Base-by-base conservation (phyloP, 1,140 invertebrate species). In the Dreissena polymorpha region DNA sequence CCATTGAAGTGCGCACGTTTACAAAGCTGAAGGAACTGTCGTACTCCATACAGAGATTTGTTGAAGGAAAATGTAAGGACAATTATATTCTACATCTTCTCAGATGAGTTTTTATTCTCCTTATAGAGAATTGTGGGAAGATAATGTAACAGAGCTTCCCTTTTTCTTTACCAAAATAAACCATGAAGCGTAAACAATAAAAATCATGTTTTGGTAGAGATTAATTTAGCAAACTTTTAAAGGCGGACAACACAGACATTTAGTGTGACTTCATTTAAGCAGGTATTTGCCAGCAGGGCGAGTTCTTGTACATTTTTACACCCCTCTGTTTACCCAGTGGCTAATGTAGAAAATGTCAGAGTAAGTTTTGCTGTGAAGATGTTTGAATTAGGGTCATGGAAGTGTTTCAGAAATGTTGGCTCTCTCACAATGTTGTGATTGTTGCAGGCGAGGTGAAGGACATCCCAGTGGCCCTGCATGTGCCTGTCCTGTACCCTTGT, bases 1-100 rank as follows among this genome's bases (percentile, higher is more conserved):
- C 98, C 0, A 98, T 99, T 89, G 98, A 99, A 92, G 96, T 99
- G 39, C 94, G 98, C 80, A 98, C 97, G 21, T 88, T 90, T 57
- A 86, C 90, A 10, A 92, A 90, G 77, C 84, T 93, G 10, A 91
- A 92, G 89, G 91, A 92, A 12, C 60, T 92, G 39, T 77, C 89
- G 7, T 90, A 90, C 82, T 89, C 90, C 49, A 80, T 92, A 49
- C 89, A 92, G 73, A 90, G 86, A 83, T 86, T 88, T 85, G 87
- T 89, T 49, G 88, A 89, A 74, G 90, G 87, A 21, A 87, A 89
- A 84, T 92, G 91, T 91, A 86, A 91, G 89, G 89, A 82, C 21
- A 60, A 53, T 65, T 76, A 10, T 74, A 84, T 50, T 27, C 2
- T n/a, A 25, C 51, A 25, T 55, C 23, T 81, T 23, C 12, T 57